Evolutionary conservation across 35 echinoderm and acorn worm species (phyloP).

Genomic region (Chiridota heheva): DNA sequence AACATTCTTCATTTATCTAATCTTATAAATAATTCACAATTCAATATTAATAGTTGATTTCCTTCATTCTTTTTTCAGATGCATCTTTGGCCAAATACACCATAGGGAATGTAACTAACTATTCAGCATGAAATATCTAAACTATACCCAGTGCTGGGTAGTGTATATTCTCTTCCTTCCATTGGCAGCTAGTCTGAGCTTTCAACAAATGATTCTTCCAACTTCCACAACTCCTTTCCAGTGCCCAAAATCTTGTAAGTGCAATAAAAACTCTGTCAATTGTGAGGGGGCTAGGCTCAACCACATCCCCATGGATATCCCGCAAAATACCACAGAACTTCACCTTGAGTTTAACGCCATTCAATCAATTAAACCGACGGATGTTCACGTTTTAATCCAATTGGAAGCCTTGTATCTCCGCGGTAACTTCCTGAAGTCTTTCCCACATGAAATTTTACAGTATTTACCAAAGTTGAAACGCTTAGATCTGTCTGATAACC

Average conservation of each 20-base stretch:
- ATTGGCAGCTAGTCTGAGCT: too few relatives aligned
- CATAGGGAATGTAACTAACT: too few relatives aligned
- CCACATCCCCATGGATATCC: constrained; percentile 45
- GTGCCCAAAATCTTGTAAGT: constrained; percentile 51
- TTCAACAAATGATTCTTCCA: too few relatives aligned
- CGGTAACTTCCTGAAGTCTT: constrained; percentile 31
- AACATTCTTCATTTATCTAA: too few relatives aligned
- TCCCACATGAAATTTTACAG: neutral
- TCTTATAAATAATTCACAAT: too few relatives aligned
- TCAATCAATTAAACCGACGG: neutral
- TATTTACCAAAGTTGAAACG: constrained; percentile 21
- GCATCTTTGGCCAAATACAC: too few relatives aligned
- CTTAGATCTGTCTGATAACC: constrained; percentile 58
- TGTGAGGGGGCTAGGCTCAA: constrained; percentile 27
- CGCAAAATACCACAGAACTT: constrained; percentile 22
- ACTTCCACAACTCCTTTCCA: too few relatives aligned
- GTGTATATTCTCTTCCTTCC: too few relatives aligned
- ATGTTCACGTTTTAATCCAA: constrained; percentile 11
- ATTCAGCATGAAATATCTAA: too few relatives aligned
- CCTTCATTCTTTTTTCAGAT: too few relatives aligned
- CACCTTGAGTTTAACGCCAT: constrained; percentile 54
- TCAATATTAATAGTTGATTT: too few relatives aligned
- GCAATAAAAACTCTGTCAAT: constrained; percentile 46
- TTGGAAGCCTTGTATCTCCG: constrained; percentile 54
- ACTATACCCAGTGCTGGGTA: too few relatives aligned